These are phyloP conservation scores for Drosophila seguyi DNA, from an alignment of 1,140 invertebrate genomes.

Conservation along the genomic window DNA sequence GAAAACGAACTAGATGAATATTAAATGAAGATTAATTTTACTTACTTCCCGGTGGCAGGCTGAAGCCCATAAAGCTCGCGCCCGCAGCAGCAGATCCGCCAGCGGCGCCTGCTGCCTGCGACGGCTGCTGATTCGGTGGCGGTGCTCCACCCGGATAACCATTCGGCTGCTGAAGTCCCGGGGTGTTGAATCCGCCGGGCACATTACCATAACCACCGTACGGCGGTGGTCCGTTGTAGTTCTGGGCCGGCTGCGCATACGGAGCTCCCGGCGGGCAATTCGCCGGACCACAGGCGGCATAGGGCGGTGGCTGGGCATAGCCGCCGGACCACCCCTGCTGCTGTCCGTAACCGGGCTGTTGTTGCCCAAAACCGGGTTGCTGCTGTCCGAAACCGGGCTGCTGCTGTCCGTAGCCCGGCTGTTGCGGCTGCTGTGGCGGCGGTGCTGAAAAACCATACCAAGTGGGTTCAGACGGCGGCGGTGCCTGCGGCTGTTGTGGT, in stretches of 20 bases:
- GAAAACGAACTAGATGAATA: background rate
- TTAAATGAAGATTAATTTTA: conserved; percentile 16
- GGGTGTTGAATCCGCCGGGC: conserved; percentile 64
- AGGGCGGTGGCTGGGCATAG: conserved; percentile 70
- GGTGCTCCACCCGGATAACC: conserved; percentile 48
- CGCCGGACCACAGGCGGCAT: conserved; percentile 53
- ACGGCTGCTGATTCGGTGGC: conserved; percentile 39
- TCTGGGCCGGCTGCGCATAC: conserved; percentile 52
- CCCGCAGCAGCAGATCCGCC: conserved; percentile 51
- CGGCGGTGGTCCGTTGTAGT: conserved; percentile 39
- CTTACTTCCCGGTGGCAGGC: conserved; percentile 80
- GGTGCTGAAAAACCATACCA: conserved; percentile 84
- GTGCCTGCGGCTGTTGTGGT: conserved; percentile 39
- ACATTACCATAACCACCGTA: conserved; percentile 65
- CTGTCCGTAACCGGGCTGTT: conserved; percentile 34
- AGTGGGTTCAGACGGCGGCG: conserved; percentile 58
- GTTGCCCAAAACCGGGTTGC: too few species aligned
- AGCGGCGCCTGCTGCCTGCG: conserved; percentile 37
- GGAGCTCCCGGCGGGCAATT: conserved; percentile 41
- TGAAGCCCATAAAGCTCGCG: conserved; percentile 74
- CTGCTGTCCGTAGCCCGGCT: conserved; percentile 10
- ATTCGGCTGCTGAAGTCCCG: conserved; percentile 59
- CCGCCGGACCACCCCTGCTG: conserved; percentile 65
- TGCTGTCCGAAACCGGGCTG: conserved; percentile 7
- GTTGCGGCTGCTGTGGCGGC: conserved; percentile 62